Conservation (phyloP, 2,888 invertebrate genomes). For the Brachyptera putata region DNA sequence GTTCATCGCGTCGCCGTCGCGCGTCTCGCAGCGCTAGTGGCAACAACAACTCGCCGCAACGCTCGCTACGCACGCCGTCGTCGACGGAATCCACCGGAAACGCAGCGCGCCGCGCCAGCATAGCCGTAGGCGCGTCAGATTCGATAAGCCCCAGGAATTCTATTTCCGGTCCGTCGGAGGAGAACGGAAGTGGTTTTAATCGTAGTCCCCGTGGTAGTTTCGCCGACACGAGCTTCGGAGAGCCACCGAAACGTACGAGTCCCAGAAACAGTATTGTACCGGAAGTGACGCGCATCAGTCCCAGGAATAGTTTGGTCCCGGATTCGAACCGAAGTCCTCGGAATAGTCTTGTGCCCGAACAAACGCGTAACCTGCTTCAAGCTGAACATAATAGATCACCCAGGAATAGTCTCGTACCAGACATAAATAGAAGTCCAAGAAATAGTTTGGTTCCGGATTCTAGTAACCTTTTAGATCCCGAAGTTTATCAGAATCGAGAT, state of each 20-base stretch:
- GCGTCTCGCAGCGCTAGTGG: slow-evolving; percentile 58
- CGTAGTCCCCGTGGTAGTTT: slow-evolving; percentile 44
- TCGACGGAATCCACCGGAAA: slow-evolving; percentile 44
- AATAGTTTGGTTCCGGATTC: slow-evolving; percentile 60
- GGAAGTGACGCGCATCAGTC: slow-evolving; percentile 33
- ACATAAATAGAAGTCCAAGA: slow-evolving; percentile 52
- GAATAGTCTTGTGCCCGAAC: slow-evolving; percentile 45
- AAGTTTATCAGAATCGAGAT: too few relatives aligned
- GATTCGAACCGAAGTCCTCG: slow-evolving; percentile 39
- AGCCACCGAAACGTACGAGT: not conserved
- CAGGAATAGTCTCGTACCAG: slow-evolving; percentile 61
- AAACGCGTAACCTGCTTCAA: slow-evolving; percentile 53
- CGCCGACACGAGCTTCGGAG: slow-evolving; percentile 17
- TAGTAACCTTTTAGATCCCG: slow-evolving; percentile 43
- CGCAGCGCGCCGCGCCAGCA: slow-evolving; percentile 39
- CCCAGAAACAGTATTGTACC: not conserved
- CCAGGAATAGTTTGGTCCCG: slow-evolving; percentile 56
- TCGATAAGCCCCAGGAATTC: not conserved
- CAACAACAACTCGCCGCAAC: slow-evolving; percentile 56
- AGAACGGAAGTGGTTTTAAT: not conserved
- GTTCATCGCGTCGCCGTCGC: slow-evolving; percentile 62
- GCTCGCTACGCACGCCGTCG: slow-evolving; percentile 46
- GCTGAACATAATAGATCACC: slow-evolving; percentile 51
- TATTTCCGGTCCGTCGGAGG: slow-evolving; percentile 44
- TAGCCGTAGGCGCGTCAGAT: slow-evolving; percentile 34